These are phyloP conservation scores for Zaprionus obscuricornis DNA, from an alignment of 2,888 invertebrate genomes.

Conservation along the genomic window DNA sequence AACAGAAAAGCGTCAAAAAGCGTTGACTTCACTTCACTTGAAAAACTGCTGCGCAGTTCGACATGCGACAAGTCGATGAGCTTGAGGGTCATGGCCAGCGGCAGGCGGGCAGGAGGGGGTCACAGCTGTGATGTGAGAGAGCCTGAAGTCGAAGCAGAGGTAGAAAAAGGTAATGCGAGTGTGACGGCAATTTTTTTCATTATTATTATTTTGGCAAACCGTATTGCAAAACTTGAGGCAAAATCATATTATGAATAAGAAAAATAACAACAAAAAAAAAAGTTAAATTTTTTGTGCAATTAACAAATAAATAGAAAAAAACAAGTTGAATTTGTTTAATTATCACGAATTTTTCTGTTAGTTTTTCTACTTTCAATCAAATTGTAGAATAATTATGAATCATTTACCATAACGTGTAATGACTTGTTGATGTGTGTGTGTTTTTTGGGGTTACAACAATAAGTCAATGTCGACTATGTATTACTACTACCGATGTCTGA, in stretches of 20 bases:
- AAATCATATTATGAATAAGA: too few relatives aligned
- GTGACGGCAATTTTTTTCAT: too few relatives aligned
- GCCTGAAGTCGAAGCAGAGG: too few relatives aligned
- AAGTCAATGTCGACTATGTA: too few relatives aligned
- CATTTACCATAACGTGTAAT: conserved; percentile 1
- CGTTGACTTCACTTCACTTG: conserved; percentile 55
- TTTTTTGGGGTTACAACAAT: too few relatives aligned
- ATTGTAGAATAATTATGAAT: too few relatives aligned
- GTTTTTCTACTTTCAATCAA: conserved; percentile 26
- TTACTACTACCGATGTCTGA: not conserved
- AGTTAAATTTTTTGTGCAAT: not conserved
- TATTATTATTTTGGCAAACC: too few relatives aligned
- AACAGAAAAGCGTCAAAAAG: conserved; percentile 61
- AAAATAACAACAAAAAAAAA: conserved; percentile 22
- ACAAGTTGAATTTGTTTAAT: conserved; percentile 34
- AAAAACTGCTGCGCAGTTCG: conserved; percentile 63
- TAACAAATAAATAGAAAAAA: not conserved
- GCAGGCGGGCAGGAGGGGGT: conserved; percentile 3
- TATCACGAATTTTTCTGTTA: conserved; percentile 30
- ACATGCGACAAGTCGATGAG: conserved; percentile 24
- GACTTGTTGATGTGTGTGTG: conserved; percentile 7
- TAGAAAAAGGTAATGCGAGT: too few relatives aligned
- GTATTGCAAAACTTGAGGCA: too few relatives aligned
- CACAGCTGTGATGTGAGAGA: too few relatives aligned
- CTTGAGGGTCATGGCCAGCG: not conserved